Conservation (phyloP, 2,888 invertebrate genomes). For the Hypomecis punctinalis region DNA sequence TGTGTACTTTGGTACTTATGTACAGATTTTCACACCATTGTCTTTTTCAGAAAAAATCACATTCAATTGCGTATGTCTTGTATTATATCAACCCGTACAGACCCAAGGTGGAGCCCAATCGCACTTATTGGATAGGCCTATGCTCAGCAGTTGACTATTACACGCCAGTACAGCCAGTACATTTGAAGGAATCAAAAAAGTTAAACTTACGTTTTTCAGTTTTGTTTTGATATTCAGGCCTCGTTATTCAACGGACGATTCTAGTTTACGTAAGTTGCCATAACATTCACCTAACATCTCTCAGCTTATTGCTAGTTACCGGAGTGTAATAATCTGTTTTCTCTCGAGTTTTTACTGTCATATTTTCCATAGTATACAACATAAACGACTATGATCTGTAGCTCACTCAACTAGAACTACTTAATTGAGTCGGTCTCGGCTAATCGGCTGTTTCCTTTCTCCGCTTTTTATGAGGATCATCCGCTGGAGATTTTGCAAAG, state of each 20-base stretch:
- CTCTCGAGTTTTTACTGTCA: slow-evolving; percentile 12
- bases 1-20: too few species aligned
- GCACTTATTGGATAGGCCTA: too few species aligned
- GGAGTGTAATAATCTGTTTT: neutral
- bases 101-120: too few species aligned
- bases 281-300: neutral
- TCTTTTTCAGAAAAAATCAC: too few species aligned
- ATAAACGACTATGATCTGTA: neutral
- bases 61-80: too few species aligned
- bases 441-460: slow-evolving; percentile 19
- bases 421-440: slow-evolving; percentile 11
- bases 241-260: neutral
- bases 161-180: too few species aligned
- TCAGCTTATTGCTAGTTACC: neutral
- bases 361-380: slow-evolving; percentile 7
- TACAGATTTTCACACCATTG: too few species aligned
- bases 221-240: too few species aligned
- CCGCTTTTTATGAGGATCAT: slow-evolving; percentile 14
- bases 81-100: too few species aligned
- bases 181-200: too few species aligned
- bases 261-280: neutral
- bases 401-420: neutral
- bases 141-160: too few species aligned
- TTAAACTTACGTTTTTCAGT: too few species aligned
- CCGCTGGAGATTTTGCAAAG: slow-evolving; percentile 6